These are phyloP conservation scores for Pomatorhinus ruficollis DNA, from an alignment of 2,113 vertebrate species.

Conservation along the genomic window DNA sequence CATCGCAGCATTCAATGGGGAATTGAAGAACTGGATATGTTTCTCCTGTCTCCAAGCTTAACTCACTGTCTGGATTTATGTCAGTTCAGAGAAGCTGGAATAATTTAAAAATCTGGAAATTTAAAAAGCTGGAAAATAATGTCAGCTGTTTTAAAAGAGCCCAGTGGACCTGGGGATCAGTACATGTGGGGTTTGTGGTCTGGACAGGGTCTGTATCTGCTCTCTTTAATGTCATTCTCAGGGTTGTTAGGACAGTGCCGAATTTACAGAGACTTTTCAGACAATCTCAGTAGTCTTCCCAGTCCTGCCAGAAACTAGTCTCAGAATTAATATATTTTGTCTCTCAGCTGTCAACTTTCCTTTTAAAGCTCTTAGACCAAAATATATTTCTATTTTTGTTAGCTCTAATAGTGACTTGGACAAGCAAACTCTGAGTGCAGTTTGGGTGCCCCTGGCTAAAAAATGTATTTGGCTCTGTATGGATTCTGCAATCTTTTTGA, in stretches of 20 bases:
- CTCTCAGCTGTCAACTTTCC: neutral
- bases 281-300: constrained; percentile 32
- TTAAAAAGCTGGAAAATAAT: constrained; percentile 55
- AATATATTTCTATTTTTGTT: constrained; percentile 14
- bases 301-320: constrained; percentile 32
- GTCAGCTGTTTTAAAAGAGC: constrained; percentile 45
- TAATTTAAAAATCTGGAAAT: constrained; percentile 52
- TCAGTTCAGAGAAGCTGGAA: constrained; percentile 35
- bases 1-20: neutral
- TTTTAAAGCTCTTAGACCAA: constrained; percentile 33
- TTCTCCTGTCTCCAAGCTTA: constrained; percentile 56
- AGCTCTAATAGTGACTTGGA: neutral
- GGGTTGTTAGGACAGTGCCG: neutral
- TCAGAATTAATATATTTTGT: constrained; percentile 48
- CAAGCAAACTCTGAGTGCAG: neutral
- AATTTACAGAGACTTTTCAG: constrained; percentile 44
- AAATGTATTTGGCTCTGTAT: neutral
- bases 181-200: constrained; percentile 49
- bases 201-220: constrained; percentile 12
- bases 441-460: neutral
- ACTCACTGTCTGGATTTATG: constrained; percentile 57
- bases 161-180: neutral
- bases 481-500: constrained; percentile 12
- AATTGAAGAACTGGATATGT: constrained; percentile 32
- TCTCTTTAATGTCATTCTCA: constrained; percentile 52